phyloP scores from a whole-genome alignment of 1,140 invertebrate genomes.

The Brevipalpus yothersi region DNA sequence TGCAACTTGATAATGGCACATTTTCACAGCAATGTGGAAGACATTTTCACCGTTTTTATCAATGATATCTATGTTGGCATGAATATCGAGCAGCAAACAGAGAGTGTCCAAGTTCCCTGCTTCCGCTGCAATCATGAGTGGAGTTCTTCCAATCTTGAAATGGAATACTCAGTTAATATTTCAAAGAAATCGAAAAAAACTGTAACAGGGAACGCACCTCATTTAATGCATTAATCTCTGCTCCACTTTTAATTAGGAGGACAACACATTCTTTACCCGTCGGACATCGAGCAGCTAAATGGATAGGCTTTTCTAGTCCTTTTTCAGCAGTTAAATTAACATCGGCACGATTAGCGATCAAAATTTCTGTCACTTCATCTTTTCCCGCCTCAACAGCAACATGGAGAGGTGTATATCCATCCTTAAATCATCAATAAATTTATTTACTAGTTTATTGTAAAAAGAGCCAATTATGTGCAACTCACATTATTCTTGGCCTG shows the following conservation, averaged over 20 bases:
- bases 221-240: neutral
- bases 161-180: neutral
- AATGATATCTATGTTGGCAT: slow-evolving; percentile 62
- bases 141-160: slow-evolving; percentile 57
- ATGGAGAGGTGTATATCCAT: slow-evolving; percentile 93
- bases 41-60: slow-evolving; percentile 40
- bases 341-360: slow-evolving; percentile 84
- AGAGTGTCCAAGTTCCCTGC: slow-evolving; percentile 65
- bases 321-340: slow-evolving; percentile 64
- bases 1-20: slow-evolving; percentile 7
- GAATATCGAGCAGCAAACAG: slow-evolving; percentile 59
- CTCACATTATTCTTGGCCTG: slow-evolving; percentile 76
- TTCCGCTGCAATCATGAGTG: slow-evolving; percentile 59
- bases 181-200: neutral
- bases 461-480: neutral
- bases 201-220: neutral
- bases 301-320: slow-evolving; percentile 63
- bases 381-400: slow-evolving; percentile 92
- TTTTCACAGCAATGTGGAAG: slow-evolving; percentile 8
- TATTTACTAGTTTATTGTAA: neutral
- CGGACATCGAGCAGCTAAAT: slow-evolving; percentile 72
- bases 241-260: slow-evolving; percentile 85
- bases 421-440: slow-evolving; percentile 28
- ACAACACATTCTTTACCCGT: slow-evolving; percentile 86
- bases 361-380: slow-evolving; percentile 79